Evolutionary conservation across 2,113 vertebrate species (phyloP), one percentile per base, ranked within the genome.

Genomic region (Mastomys coucha): DNA sequence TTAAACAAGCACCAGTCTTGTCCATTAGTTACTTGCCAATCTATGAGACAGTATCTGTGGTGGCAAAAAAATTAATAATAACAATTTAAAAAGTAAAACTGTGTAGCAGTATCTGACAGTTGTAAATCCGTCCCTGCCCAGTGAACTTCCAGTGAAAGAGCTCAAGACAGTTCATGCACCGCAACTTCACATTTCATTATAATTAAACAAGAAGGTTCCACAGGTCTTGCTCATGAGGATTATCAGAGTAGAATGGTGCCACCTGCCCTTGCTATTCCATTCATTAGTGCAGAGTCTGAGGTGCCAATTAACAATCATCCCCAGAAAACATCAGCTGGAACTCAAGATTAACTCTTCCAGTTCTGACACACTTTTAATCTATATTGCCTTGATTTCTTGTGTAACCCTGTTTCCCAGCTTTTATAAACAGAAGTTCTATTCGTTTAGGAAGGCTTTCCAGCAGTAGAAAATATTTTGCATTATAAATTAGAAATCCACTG

Each of bases 161-260:
- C 98, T 99, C 98, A 98, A 98, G 97, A 98, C 99, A 99, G 99
- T 99, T 99, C 99, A 99, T 98, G 98, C 98, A 98, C 99, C 98
- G 97, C 98, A 96, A 98, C 98, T 98, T 98, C 98, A 98, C 98
- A 99, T 98, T 20, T 99, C 98, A 98, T 99, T 99, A 98, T 99
- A 99, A 99, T 98, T 99, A 99, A 99, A 99, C 98, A 99, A 99
- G 99, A 99, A 99, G 99, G 99, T 99, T 99, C 99, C 97, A 98
- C 98, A 99, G 99, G 98, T 98, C 96, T 96, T 98, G 98, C 98
- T 99, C 99, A 99, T 98, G 98, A 98, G 99, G 98, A 99, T 99
- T 99, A 99, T 99, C 98, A 99, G 98, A 99, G 99, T 97, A 99
- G 98, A 98, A 99, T 98, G 99, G 99, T 97, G 91, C 99, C 99